These are phyloP conservation scores for Cataglyphis livida DNA, from an alignment of 2,888 invertebrate species.

Conservation along the genomic window DNA sequence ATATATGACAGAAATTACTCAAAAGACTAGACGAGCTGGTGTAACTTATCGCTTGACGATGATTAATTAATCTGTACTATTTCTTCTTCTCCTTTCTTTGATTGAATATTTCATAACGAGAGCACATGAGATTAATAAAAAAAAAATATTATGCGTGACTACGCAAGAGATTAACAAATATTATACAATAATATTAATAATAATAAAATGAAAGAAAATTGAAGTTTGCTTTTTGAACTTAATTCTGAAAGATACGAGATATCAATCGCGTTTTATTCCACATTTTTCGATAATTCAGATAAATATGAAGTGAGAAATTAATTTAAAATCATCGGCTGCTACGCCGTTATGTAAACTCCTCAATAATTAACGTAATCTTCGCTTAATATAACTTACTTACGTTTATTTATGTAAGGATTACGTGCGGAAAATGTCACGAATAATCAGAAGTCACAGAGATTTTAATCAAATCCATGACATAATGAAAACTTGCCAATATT, in stretches of 20 bases:
- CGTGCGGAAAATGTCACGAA: not conserved
- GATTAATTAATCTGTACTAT: not conserved
- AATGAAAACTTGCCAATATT: not conserved
- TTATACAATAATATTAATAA: not conserved
- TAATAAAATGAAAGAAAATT: not conserved
- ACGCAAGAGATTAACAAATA: not conserved
- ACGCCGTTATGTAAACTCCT: constrained; percentile 9
- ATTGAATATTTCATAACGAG: not conserved
- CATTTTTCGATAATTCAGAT: not conserved
- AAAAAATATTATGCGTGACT: not conserved
- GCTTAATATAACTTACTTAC: not conserved
- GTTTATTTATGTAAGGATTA: constrained; percentile 22
- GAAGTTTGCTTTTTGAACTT: not conserved
- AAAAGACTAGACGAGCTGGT: not conserved
- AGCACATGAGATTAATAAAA: not conserved
- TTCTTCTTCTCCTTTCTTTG: not conserved
- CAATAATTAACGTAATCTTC: constrained; percentile 26
- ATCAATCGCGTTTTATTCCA: not conserved
- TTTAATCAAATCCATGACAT: not conserved
- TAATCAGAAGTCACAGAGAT: not conserved
- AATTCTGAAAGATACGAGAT: not conserved
- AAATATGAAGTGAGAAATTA: not conserved
- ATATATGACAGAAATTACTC: constrained; percentile 6
- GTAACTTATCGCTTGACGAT: not conserved
- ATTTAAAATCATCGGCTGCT: not conserved